Percentiles rank a stretch among this genome's conserved stretches.
Conservation (phyloP, 1,140 invertebrate species). For the Aphidius ervi region DNA sequence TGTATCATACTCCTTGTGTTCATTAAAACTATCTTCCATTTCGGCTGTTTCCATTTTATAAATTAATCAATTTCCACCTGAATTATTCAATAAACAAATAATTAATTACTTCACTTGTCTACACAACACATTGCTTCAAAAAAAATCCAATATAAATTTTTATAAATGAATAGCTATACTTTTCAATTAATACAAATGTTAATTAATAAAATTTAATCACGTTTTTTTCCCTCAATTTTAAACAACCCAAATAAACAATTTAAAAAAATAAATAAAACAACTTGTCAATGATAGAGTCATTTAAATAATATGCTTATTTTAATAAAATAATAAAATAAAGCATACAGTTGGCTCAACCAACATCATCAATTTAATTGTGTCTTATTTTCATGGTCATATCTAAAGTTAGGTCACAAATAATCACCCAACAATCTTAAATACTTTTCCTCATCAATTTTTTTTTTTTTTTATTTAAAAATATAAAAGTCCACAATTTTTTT, state of each 20-base stretch:
- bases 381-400: conserved; percentile 19
- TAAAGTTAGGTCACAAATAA: conserved; percentile 18
- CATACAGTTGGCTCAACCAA: conserved; percentile 1
- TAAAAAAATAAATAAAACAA: too few species aligned
- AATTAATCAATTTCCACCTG: neutral
- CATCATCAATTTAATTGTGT: neutral
- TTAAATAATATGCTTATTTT: too few species aligned
- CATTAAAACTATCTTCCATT: conserved; percentile 20
- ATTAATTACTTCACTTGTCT: neutral
- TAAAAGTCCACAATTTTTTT: neutral
- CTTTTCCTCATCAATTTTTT: neutral
- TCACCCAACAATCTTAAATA: neutral
- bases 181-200: too few species aligned
- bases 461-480: neutral
- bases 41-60: conserved; percentile 7
- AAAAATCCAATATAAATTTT: too few species aligned
- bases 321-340: too few species aligned
- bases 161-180: too few species aligned
- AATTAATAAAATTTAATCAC: too few species aligned
- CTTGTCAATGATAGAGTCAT: too few species aligned
- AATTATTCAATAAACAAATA: neutral
- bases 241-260: too few species aligned
- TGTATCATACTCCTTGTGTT: conserved; percentile 9
- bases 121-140: too few species aligned
- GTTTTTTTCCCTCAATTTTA: too few species aligned